phyloP scores from a whole-genome alignment of 2,888 invertebrate species.

The Volucella inanis region DNA sequence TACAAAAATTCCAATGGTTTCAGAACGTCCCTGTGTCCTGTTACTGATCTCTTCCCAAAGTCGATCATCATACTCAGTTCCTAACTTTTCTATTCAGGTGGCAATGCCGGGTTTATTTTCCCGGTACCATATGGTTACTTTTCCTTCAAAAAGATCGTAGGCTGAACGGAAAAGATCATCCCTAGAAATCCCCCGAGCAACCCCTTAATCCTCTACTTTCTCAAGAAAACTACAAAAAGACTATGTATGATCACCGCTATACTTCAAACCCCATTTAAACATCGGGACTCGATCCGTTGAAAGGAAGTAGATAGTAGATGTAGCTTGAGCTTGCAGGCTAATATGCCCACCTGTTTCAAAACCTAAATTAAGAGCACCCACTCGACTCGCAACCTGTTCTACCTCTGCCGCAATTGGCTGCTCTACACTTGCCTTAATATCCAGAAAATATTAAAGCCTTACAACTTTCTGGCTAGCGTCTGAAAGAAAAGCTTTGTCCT shows the following conservation, averaged over 20 bases:
- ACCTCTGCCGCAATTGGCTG: neutral
- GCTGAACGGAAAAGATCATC: constrained; percentile 8
- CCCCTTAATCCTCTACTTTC: constrained; percentile 1
- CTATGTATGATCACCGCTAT: constrained; percentile 18
- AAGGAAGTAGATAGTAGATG: neutral
- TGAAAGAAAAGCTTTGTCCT: neutral
- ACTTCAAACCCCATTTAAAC: constrained; percentile 28
- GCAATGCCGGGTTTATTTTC: no score
- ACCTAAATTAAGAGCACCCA: no score
- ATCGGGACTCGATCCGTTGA: neutral
- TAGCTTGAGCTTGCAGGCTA: neutral
- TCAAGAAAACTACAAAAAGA: constrained; percentile 31
- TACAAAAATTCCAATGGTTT: no score
- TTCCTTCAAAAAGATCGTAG: no score
- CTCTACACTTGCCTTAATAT: neutral
- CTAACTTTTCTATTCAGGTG: no score
- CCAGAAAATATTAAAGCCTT: neutral
- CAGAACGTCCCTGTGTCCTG: no score
- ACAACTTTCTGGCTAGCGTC: neutral
- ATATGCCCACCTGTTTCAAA: no score
- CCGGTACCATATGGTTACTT: no score
- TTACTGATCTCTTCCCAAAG: no score
- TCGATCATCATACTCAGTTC: no score
- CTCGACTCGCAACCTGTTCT: no score
- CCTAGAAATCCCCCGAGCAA: neutral